A percentile compares a stretch with the other conserved stretches of the same genome.
Evolutionary conservation across 2,888 invertebrate genomes (phyloP).

Genomic region (Netelia virgata): DNA sequence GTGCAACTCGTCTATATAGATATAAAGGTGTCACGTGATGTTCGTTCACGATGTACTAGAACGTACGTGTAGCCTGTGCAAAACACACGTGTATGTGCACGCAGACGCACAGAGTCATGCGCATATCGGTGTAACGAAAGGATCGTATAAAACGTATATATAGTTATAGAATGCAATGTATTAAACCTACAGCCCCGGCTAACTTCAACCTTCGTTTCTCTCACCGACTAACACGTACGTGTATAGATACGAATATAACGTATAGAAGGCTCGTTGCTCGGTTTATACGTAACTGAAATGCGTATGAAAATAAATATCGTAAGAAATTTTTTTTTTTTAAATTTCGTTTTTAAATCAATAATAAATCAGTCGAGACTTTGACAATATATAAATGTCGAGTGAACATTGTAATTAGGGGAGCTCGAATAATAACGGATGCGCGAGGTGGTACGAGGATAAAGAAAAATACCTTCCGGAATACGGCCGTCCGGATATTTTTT

Average conservation of each 20-base stretch:
- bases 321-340: too few species aligned
- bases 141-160: constrained; percentile 4
- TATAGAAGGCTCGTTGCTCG: too few species aligned
- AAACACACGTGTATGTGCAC: neutral
- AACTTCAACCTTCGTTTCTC: constrained; percentile 9
- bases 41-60: neutral
- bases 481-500: constrained; percentile 59
- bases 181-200: constrained; percentile 1
- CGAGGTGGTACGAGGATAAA: constrained; percentile 17
- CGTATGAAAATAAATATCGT: neutral
- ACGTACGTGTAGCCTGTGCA: neutral
- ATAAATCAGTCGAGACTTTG: too few species aligned
- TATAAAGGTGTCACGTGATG: neutral
- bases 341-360: too few species aligned
- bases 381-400: too few species aligned
- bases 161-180: neutral
- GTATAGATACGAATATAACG: neutral
- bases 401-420: constrained; percentile 34
- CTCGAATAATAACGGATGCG: neutral
- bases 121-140: constrained; percentile 8
- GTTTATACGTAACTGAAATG: neutral
- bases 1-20: neutral
- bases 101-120: neutral
- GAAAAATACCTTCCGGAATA: constrained; percentile 38
- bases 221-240: neutral